Evolutionary conservation across 2,888 invertebrate genomes (phyloP).

Genomic region (Philereme transversata): DNA sequence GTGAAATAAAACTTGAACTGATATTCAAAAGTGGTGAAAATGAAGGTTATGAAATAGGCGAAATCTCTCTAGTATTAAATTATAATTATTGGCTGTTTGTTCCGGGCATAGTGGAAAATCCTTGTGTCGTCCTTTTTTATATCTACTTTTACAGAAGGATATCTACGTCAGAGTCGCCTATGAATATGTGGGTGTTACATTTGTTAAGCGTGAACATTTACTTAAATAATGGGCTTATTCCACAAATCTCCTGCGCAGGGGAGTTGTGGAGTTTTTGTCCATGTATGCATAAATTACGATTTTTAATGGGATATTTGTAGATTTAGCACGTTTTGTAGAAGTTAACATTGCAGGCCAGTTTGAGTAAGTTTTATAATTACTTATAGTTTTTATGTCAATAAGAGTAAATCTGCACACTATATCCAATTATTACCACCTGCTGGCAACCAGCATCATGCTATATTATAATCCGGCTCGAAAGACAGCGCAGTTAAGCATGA

Average conservation of each 20-base stretch:
- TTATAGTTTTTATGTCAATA: too few relatives aligned
- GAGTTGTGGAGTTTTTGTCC: too few relatives aligned
- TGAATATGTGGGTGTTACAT: background rate
- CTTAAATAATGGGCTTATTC: background rate
- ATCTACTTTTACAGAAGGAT: constrained; percentile 1
- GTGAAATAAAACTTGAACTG: too few relatives aligned
- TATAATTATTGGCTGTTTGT: too few relatives aligned
- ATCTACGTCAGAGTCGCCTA: background rate
- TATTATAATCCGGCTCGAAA: constrained; percentile 12
- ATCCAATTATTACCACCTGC: background rate
- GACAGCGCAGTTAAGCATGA: constrained; percentile 2
- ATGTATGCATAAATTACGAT: background rate
- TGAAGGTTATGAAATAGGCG: too few relatives aligned
- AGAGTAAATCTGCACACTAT: too few relatives aligned
- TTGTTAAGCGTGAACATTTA: constrained; percentile 6
- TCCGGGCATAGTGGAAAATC: background rate
- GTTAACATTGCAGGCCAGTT: background rate
- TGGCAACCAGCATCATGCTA: background rate
- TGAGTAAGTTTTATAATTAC: background rate
- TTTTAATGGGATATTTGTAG: constrained; percentile 3
- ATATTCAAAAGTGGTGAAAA: too few relatives aligned
- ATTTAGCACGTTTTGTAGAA: constrained; percentile 11
- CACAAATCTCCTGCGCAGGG: too few relatives aligned
- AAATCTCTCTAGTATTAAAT: too few relatives aligned
- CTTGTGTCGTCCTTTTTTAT: background rate